Evolutionary conservation across 2,888 invertebrate species (phyloP), one percentile per base, ranked within the genome.

Genomic region (Drosophila meridiana): DNA sequence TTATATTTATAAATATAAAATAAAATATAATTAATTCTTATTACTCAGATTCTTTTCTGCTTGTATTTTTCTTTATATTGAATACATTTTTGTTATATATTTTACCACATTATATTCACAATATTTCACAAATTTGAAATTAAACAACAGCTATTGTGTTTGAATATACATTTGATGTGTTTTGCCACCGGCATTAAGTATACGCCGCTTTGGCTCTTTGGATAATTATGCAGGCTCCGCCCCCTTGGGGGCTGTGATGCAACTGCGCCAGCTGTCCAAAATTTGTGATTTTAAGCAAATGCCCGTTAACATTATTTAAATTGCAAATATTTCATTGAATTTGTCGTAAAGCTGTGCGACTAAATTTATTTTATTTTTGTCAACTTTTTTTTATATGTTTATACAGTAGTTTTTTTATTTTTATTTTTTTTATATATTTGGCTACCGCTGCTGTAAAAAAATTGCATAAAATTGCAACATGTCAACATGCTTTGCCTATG

Each of bases 241-340:
- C 77, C 61, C 64, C 30, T 63, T 36, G 55, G 43, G 50, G 69
- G 47, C 52, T 64, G 56, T 84, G 83, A 84, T 83, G 83, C 77
- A 84, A 86, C 71, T 59, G 53, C 69, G 65, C 61, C 76, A 71
- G 70, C 85, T 78, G 85, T 78, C 82, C 73, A 76, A 76, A 73
- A 73, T 77, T 69, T 69, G 75, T 69, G 72, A 71, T 67, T 75
- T 79, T 72, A 65, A 65, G 75, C 63, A 48, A 60, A 84, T 82
- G 82, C 71, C 87, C 80, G 87, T 82, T 77, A 74, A 74, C 67
- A 87, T 82, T 87, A 87, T 87, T 87, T 87, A 87, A 87, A 87
- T 86, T 87, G 87, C 88, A 86, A 78, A 87, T 87, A 77, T 80
- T 76, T 67, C 68, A 87, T 84, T 84, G 85, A 85, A 86, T 86